phyloP scores from a whole-genome alignment of 1,140 invertebrate genomes.

The Drosophila dunni region DNA sequence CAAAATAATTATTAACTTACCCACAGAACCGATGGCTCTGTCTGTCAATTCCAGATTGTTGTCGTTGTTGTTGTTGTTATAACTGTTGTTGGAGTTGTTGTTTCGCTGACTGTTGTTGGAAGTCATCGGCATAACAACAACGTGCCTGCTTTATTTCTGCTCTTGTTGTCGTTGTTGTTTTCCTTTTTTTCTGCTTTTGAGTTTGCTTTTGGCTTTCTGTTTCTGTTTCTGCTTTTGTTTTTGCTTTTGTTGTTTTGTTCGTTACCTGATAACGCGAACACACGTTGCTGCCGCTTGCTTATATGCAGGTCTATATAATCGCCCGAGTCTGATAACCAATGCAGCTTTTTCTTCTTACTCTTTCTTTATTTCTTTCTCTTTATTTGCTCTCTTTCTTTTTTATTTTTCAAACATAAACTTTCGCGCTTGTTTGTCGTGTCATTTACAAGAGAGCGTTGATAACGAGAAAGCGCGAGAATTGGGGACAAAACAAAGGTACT shows the following conservation, averaged over 20 bases:
- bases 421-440: slow-evolving; percentile 21
- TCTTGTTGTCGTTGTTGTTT: background rate
- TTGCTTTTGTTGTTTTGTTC: slow-evolving; percentile 24
- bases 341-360: slow-evolving; percentile 26
- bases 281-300: slow-evolving; percentile 26
- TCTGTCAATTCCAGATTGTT: slow-evolving; percentile 41
- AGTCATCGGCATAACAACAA: slow-evolving; percentile 45
- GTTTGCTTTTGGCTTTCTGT: slow-evolving; percentile 33
- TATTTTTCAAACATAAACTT: slow-evolving; percentile 24
- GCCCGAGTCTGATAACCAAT: slow-evolving; percentile 37
- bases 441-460: slow-evolving; percentile 36
- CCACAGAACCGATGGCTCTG: slow-evolving; percentile 27
- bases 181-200: slow-evolving; percentile 27
- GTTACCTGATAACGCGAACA: slow-evolving; percentile 48
- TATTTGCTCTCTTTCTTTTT: slow-evolving; percentile 6
- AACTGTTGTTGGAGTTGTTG: slow-evolving; percentile 13
- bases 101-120: slow-evolving; percentile 29
- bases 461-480: slow-evolving; percentile 17
- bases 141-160: slow-evolving; percentile 33
- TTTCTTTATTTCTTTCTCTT: slow-evolving; percentile 8
- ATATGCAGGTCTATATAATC: slow-evolving; percentile 27
- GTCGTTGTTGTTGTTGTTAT: slow-evolving; percentile 19
- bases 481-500: slow-evolving; percentile 27
- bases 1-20: slow-evolving; percentile 37
- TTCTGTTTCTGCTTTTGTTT: background rate